Percentiles rank a stretch among this genome's conserved stretches.
These are phyloP conservation scores for Drosophila ironensis DNA, from an alignment of 1,140 invertebrate species.

Conservation along the genomic window DNA sequence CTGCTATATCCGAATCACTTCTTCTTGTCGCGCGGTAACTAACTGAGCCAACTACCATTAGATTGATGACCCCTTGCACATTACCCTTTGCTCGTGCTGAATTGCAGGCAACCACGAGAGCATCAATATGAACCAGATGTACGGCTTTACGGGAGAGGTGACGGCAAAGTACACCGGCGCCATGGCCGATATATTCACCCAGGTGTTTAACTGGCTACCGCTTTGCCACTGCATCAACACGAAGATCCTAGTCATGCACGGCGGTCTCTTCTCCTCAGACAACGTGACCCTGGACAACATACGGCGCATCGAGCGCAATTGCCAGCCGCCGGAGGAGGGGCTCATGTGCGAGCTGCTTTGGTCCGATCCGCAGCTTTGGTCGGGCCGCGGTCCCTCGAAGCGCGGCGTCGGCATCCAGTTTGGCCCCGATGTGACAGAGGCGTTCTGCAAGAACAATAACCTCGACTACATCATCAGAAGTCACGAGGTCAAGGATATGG, in stretches of 20 bases:
- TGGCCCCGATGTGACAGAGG: constrained; percentile 97
- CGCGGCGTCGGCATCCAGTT: constrained; percentile 99
- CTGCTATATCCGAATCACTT: constrained; percentile 98
- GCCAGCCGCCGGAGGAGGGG: constrained; percentile 98
- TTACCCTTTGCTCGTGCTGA: background rate
- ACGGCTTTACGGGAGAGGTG: constrained; percentile 99
- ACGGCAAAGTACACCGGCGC: constrained; percentile 96
- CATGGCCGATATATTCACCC: constrained; percentile 98
- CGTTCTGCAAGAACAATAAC: constrained; percentile 92
- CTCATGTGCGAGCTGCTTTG: constrained; percentile 98
- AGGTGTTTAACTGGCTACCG: constrained; percentile 99
- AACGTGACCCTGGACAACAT: constrained; percentile 96
- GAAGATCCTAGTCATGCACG: constrained; percentile 97
- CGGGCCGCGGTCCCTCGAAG: constrained; percentile 95
- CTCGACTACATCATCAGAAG: constrained; percentile 97
- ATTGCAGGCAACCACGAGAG: constrained; percentile 97
- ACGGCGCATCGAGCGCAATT: constrained; percentile 92
- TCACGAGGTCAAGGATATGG: constrained; percentile 98
- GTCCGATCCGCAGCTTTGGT: constrained; percentile 97
- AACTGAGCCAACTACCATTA: no score
- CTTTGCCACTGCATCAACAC: constrained; percentile 97
- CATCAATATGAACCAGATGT: constrained; percentile 99
- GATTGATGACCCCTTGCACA: no score
- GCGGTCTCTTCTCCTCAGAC: constrained; percentile 95
- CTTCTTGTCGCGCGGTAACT: constrained; percentile 96